These are phyloP conservation scores for Rallus crepitans DNA, from an alignment of 2,797 vertebrate species.

Conservation along the genomic window DNA sequence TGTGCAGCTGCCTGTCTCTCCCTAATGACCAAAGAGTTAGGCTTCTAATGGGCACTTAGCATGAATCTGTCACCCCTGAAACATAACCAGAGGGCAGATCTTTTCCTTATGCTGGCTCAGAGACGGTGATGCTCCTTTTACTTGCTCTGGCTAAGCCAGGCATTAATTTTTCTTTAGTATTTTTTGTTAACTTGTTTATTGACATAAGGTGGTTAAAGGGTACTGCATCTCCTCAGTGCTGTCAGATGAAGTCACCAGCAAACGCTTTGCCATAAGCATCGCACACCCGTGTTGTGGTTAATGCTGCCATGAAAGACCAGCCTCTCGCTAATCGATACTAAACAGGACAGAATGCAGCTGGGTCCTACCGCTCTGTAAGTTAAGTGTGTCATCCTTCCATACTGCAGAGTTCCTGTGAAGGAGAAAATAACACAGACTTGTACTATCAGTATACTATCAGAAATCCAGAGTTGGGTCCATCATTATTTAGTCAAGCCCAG, in stretches of 20 bases:
- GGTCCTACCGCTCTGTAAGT: not conserved
- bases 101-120: not conserved
- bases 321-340: not conserved
- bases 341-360: not conserved
- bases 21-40: not conserved
- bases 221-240: not conserved
- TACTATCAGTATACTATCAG: fast-evolving
- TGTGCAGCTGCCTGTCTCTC: not conserved
- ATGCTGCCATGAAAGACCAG: not conserved
- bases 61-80: not conserved
- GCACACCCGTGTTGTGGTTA: not conserved
- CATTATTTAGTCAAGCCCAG: not conserved
- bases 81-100: not conserved
- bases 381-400: not conserved
- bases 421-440: not conserved
- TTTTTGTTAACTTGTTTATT: not conserved
- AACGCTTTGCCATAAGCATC: not conserved
- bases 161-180: not conserved
- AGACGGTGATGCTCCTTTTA: not conserved
- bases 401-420: not conserved
- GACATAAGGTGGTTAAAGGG: not conserved
- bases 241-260: not conserved
- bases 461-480: not conserved
- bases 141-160: not conserved
- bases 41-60: fast-evolving